Conservation (phyloP, 2,113 vertebrate species). For the Galemys pyrenaicus region DNA sequence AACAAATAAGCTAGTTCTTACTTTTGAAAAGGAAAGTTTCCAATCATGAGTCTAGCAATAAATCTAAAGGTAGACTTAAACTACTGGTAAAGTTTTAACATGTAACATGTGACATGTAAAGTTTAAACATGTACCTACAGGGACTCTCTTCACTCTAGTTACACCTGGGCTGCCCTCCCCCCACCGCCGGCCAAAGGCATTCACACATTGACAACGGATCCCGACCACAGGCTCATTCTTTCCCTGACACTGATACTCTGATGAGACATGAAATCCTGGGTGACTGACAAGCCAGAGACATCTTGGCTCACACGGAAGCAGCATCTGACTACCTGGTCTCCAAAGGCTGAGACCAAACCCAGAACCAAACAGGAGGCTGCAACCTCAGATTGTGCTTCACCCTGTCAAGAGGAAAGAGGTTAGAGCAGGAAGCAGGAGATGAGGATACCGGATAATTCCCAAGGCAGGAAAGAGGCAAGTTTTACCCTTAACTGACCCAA, state of each 20-base stretch:
- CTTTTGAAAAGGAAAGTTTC: conserved; percentile 7
- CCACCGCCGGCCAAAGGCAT: not conserved
- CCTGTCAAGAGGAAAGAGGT: not conserved
- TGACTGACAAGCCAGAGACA: not conserved
- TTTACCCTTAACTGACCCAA: not conserved
- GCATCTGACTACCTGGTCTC: not conserved
- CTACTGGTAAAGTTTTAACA: not conserved
- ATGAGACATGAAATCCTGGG: not conserved
- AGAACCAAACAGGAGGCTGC: not conserved
- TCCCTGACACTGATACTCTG: not conserved
- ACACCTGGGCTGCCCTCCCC: not conserved
- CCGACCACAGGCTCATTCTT: not conserved
- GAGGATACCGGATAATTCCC: not conserved
- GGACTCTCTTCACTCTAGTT: not conserved
- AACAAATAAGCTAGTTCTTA: not conserved
- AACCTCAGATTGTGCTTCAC: not conserved
- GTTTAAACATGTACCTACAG: not conserved
- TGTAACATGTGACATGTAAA: not conserved
- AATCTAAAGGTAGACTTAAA: not conserved
- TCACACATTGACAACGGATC: not conserved
- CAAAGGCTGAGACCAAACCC: not conserved
- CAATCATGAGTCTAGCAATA: not conserved
- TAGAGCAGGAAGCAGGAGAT: not conserved
- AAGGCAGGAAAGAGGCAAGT: not conserved
- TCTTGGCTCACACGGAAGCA: not conserved